phyloP scores from a whole-genome alignment of 2,113 vertebrate genomes.

The Neoarius graeffei region DNA sequence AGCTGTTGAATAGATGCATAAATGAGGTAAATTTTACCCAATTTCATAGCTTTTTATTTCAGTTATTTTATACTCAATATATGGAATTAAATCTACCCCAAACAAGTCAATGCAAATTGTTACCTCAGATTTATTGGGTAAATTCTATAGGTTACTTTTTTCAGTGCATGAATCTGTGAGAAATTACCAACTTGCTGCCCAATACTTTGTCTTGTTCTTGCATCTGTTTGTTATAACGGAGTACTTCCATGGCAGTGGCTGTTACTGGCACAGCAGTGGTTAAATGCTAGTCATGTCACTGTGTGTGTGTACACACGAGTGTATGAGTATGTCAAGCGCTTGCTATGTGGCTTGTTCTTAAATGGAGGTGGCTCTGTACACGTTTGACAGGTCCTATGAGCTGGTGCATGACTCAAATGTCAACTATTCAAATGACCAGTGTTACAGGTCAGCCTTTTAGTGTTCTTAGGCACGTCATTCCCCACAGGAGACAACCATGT shows the following conservation, averaged over 20 bases:
- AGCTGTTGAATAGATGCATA: no score
- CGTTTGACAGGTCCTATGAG: constrained; percentile 28
- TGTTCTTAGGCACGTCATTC: background rate
- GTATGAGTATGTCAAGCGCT: background rate
- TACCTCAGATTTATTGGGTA: no score
- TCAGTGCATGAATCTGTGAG: background rate
- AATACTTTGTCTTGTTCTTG: background rate
- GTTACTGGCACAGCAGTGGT: background rate
- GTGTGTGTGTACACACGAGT: background rate
- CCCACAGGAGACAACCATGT: background rate
- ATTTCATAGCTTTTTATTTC: no score
- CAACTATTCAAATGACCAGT: background rate
- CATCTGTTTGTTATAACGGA: background rate
- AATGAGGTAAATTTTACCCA: no score
- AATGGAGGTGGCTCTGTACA: constrained; percentile 1
- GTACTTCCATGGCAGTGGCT: background rate
- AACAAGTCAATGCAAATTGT: no score
- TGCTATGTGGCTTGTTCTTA: constrained; percentile 14
- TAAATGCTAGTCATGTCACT: background rate
- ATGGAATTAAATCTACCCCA: no score
- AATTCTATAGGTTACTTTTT: no score
- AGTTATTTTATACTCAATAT: no score
- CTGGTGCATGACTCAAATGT: background rate
- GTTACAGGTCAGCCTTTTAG: background rate
- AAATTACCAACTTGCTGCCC: background rate